phyloP scores from a whole-genome alignment of 2,113 vertebrate species.

The Tragelaphus buxtoni region DNA sequence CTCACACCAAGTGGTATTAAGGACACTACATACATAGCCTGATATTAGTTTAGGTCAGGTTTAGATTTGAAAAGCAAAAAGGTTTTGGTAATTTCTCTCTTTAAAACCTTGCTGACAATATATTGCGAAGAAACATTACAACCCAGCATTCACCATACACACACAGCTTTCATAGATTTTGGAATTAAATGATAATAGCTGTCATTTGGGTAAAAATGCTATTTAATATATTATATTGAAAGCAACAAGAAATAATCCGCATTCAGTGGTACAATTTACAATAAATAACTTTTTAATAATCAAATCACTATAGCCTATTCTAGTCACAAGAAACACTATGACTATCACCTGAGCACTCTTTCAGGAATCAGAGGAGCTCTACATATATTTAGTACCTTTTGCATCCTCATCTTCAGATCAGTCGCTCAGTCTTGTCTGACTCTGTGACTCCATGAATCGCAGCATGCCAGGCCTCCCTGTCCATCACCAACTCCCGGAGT shows the following conservation, averaged over 20 bases:
- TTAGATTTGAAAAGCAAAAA: neutral
- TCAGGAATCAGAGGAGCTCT: neutral
- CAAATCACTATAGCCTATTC: neutral
- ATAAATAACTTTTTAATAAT: neutral
- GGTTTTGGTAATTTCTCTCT: neutral
- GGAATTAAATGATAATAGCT: neutral
- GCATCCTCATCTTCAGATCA: neutral
- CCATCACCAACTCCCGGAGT: too few relatives aligned
- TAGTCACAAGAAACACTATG: neutral
- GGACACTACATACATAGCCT: neutral
- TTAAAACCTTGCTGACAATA: neutral
- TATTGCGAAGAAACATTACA: neutral
- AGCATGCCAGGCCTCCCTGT: too few relatives aligned
- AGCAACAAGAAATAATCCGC: neutral
- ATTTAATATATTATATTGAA: neutral
- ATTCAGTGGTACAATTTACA: neutral
- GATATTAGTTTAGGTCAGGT: neutral
- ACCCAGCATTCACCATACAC: neutral
- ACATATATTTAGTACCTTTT: accelerated
- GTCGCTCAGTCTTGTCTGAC: too few relatives aligned
- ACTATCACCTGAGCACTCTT: neutral
- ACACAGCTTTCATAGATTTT: neutral
- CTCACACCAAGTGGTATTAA: neutral
- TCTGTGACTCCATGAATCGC: too few relatives aligned
- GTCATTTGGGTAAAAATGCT: neutral